Evolutionary conservation across 2,113 vertebrate genomes (phyloP).

Genomic region (Scophthalmus maximus): DNA sequence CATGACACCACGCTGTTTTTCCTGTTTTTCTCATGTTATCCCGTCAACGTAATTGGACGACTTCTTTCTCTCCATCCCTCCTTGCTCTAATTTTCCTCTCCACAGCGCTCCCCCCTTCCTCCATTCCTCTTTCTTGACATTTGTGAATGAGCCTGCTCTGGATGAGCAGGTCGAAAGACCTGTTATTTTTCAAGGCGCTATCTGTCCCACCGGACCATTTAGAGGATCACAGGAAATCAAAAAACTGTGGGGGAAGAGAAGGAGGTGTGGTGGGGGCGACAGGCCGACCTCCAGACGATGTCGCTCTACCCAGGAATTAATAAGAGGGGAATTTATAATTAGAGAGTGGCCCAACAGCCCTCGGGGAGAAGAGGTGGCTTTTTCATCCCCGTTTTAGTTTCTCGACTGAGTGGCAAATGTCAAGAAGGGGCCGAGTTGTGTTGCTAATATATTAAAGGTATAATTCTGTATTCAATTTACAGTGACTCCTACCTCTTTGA

Average conservation of each 20-base stretch:
- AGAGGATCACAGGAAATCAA: conserved; percentile 30
- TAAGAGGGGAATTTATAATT: too few relatives aligned
- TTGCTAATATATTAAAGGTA: too few relatives aligned
- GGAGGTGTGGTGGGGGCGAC: too few relatives aligned
- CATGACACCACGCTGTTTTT: not conserved
- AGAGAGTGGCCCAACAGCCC: too few relatives aligned
- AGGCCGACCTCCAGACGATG: too few relatives aligned
- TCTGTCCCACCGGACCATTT: conserved; percentile 40
- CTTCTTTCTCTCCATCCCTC: not conserved
- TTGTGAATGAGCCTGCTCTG: conserved; percentile 44
- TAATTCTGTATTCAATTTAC: too few relatives aligned
- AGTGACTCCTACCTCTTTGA: conserved; percentile 90
- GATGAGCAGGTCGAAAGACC: conserved; percentile 55
- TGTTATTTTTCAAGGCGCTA: conserved; percentile 26
- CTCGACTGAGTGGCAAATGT: too few relatives aligned
- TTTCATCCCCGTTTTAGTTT: too few relatives aligned
- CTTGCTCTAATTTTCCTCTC: not conserved
- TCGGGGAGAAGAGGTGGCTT: too few relatives aligned
- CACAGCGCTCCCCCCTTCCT: conserved; percentile 18
- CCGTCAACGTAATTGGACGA: conserved; percentile 8
- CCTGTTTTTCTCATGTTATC: conserved; percentile 6
- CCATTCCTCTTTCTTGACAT: conserved; percentile 28
- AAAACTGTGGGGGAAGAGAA: too few relatives aligned
- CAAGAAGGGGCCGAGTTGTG: too few relatives aligned
- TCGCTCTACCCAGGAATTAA: too few relatives aligned